Conservation (phyloP, 2,113 vertebrate species). For the Myxocyprinus asiaticus region DNA sequence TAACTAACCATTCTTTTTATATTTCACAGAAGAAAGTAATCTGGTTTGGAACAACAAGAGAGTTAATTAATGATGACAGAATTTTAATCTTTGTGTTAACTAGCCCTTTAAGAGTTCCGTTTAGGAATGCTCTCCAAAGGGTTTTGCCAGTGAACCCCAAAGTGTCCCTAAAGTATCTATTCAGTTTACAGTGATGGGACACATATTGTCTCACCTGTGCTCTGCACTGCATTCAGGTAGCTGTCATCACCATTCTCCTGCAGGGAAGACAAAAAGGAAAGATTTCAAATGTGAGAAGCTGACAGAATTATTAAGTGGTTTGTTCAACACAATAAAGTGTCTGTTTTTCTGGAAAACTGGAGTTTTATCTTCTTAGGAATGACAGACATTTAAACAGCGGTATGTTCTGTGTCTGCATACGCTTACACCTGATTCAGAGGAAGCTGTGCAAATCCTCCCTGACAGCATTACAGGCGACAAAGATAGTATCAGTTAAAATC, state of each 20-base stretch:
- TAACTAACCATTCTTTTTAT: too few relatives aligned
- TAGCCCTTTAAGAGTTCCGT: too few relatives aligned
- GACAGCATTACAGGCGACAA: conserved; percentile 31
- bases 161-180: background rate
- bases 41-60: too few relatives aligned
- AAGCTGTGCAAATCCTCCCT: conserved; percentile 21
- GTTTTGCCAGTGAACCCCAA: background rate
- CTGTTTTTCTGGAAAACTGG: conserved; percentile 34
- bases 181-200: background rate
- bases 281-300: conserved; percentile 19
- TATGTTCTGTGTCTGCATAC: conserved; percentile 39
- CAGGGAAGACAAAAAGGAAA: conserved; percentile 37
- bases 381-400: conserved; percentile 46
- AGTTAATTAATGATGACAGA: too few relatives aligned
- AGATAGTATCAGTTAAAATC: conserved; percentile 44
- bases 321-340: conserved; percentile 40
- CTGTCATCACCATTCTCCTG: conserved; percentile 77
- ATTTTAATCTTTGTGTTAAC: too few relatives aligned
- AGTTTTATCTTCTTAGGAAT: conserved; percentile 46
- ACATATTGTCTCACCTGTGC: conserved; percentile 71
- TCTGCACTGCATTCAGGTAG: conserved; percentile 78
- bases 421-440: conserved; percentile 22
- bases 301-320: conserved; percentile 42
- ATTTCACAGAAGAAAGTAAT: too few relatives aligned
- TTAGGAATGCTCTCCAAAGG: background rate